phyloP scores from a whole-genome alignment of 2,113 vertebrate genomes.

The Halichoeres trimaculatus region DNA sequence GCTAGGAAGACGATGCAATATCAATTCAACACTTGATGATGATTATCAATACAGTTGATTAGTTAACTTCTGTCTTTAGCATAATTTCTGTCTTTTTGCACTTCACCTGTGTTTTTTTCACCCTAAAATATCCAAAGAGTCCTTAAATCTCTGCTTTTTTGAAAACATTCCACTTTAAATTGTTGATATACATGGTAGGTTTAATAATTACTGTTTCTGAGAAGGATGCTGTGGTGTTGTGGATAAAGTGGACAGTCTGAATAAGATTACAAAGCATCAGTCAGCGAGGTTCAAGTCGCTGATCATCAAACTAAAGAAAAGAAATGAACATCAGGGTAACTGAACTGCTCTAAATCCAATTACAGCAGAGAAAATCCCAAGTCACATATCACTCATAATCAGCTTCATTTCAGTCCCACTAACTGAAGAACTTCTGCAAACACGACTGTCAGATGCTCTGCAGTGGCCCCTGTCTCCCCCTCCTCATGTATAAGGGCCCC shows the following conservation, averaged over 20 bases:
- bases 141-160: no score
- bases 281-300: not conserved
- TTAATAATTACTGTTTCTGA: slow-evolving; percentile 1
- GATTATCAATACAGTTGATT: no score
- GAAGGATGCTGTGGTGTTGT: not conserved
- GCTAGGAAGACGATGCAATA: no score
- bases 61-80: no score
- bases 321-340: slow-evolving; percentile 37
- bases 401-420: slow-evolving; percentile 60
- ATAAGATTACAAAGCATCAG: slow-evolving; percentile 2
- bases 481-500: slow-evolving; percentile 56
- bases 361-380: slow-evolving; percentile 36
- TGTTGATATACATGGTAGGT: not conserved
- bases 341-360: slow-evolving; percentile 48
- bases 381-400: slow-evolving; percentile 56
- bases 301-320: slow-evolving; percentile 17
- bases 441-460: slow-evolving; percentile 54
- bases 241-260: not conserved
- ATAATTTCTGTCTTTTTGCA: no score
- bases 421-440: slow-evolving; percentile 41
- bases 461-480: slow-evolving; percentile 42
- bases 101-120: no score
- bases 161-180: not conserved
- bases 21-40: no score
- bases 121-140: no score